Conservation (phyloP, 1,140 invertebrate genomes). For the Medauroidea extradentata region DNA sequence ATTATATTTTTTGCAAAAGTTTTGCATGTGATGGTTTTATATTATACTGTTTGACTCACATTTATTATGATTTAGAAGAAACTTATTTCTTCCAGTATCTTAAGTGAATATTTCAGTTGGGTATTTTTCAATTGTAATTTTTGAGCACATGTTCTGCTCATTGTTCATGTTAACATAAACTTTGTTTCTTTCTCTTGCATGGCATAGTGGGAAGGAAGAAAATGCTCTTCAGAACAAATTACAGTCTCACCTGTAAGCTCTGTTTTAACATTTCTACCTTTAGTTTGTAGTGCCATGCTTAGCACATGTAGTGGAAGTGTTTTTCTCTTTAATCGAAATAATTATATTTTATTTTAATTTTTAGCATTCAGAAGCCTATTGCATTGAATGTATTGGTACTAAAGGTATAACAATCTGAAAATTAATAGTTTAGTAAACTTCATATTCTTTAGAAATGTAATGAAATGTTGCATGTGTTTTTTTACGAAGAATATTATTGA, state of each 20-base stretch:
- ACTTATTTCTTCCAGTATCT: too few relatives aligned
- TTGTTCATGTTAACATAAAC: conserved; percentile 20
- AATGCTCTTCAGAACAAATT: conserved; percentile 66
- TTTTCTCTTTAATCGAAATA: too few relatives aligned
- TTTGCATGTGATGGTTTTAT: too few relatives aligned
- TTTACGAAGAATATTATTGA: too few relatives aligned
- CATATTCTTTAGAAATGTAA: neutral
- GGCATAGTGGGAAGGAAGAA: conserved; percentile 64
- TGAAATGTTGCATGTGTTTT: too few relatives aligned
- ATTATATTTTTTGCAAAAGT: too few relatives aligned
- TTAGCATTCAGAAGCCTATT: neutral
- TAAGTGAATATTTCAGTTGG: conserved; percentile 49
- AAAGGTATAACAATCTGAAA: too few relatives aligned
- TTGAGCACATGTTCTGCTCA: conserved; percentile 4
- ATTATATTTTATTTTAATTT: too few relatives aligned
- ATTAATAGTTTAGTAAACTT: conserved; percentile 4
- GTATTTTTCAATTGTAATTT: conserved; percentile 24
- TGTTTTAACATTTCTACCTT: conserved; percentile 12
- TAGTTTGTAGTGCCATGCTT: conserved; percentile 7
- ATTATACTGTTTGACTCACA: too few relatives aligned
- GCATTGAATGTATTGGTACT: neutral
- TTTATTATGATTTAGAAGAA: too few relatives aligned
- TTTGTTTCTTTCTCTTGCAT: conserved; percentile 55
- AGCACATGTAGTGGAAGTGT: too few relatives aligned
- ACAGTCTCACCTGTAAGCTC: conserved; percentile 60